These are phyloP conservation scores for Centropus bengalensis DNA, from an alignment of 2,113 vertebrate species.

Conservation along the genomic window DNA sequence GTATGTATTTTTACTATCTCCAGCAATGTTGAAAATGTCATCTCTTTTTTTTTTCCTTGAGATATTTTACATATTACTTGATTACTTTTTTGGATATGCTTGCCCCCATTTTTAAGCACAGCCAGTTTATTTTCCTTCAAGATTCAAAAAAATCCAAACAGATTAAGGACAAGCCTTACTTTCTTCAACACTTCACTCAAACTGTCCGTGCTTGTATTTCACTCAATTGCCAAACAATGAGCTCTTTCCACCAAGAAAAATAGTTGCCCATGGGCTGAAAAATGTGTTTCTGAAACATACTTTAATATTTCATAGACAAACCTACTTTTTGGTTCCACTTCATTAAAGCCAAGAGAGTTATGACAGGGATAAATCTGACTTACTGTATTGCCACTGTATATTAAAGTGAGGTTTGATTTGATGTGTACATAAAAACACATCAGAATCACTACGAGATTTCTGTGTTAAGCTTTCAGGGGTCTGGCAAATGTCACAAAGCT, in stretches of 20 bases:
- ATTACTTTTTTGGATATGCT: background rate
- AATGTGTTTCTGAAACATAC: background rate
- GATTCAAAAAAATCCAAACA: background rate
- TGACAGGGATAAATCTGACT: background rate
- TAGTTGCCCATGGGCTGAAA: background rate
- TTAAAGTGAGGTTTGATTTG: background rate
- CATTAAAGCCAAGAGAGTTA: background rate
- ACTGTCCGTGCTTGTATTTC: background rate
- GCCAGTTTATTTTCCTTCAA: background rate
- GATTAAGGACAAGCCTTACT: background rate
- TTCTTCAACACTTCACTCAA: background rate
- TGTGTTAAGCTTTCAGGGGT: background rate
- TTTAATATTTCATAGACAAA: background rate
- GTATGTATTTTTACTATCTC: background rate
- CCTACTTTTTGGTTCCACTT: background rate
- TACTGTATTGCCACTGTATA: background rate
- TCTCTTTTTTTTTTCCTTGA: background rate
- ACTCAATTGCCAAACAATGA: background rate
- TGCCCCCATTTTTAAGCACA: background rate
- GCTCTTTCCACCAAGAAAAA: background rate
- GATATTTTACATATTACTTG: background rate
- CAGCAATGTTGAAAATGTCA: background rate
- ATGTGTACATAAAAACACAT: slow-evolving; percentile 2
- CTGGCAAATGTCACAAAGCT: background rate
- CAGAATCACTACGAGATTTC: slow-evolving; percentile 8